Percentiles rank a stretch among this genome's conserved stretches.
phyloP scores from a whole-genome alignment of 2,113 vertebrate species.

The Hymenochirus boettgeri region DNA sequence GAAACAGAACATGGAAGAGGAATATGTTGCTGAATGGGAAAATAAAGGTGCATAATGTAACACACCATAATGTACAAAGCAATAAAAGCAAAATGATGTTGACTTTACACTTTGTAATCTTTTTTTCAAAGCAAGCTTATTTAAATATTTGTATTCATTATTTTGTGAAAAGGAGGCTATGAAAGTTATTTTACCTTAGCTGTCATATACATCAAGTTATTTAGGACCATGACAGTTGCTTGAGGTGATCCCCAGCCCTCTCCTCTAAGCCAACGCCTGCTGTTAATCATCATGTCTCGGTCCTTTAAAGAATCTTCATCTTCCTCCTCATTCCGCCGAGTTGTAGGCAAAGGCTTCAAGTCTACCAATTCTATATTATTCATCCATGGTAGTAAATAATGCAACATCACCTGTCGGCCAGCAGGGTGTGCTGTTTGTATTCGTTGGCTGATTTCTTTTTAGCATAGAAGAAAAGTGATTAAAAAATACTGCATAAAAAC shows the following conservation, averaged over 20 bases:
- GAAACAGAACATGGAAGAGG: too few relatives aligned
- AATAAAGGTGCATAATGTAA: too few relatives aligned
- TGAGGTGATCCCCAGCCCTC: conserved; percentile 97
- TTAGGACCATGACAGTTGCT: conserved; percentile 94
- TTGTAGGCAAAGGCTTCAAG: conserved; percentile 75
- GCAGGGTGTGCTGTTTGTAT: conserved; percentile 94
- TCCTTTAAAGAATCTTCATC: conserved; percentile 80
- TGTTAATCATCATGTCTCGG: conserved; percentile 90
- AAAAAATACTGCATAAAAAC: too few relatives aligned
- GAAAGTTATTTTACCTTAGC: conserved; percentile 85
- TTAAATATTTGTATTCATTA: too few relatives aligned
- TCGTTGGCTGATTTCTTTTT: conserved; percentile 90
- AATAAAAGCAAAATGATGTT: too few relatives aligned
- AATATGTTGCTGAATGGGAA: too few relatives aligned
- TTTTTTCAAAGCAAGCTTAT: too few relatives aligned
- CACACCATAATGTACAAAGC: too few relatives aligned
- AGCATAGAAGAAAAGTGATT: conserved; percentile 26
- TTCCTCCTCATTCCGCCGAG: conserved; percentile 75
- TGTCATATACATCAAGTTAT: conserved; percentile 98
- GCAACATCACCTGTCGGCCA: conserved; percentile 93
- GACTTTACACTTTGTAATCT: too few relatives aligned
- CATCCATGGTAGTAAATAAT: conserved; percentile 97
- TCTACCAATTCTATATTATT: conserved; percentile 96
- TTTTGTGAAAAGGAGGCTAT: too few relatives aligned
- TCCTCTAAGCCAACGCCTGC: conserved; percentile 87